These are phyloP conservation scores for Parotia lawesii DNA, from an alignment of 2,113 vertebrate species.

Conservation along the genomic window DNA sequence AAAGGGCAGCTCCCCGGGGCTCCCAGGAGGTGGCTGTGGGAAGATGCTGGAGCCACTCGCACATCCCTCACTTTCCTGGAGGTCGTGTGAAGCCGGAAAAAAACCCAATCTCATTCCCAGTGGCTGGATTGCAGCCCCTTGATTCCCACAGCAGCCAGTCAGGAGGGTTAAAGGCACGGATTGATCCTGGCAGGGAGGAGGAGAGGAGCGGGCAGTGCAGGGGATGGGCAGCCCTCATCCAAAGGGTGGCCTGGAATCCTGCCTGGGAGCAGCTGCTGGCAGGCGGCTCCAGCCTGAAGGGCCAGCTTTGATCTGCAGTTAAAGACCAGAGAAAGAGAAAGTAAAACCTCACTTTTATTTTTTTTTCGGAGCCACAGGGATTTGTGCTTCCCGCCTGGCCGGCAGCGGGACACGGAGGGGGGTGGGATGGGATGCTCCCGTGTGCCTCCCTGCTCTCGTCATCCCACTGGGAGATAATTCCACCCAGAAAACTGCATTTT, in stretches of 20 bases:
- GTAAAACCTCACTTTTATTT: not conserved
- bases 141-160: not conserved
- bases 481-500: not conserved
- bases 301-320: constrained; percentile 28
- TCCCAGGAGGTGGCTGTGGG: constrained; percentile 18
- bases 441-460: not conserved
- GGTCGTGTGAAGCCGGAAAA: not conserved
- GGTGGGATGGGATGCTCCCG: rapidly evolving
- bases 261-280: constrained; percentile 33
- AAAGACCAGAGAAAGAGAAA: constrained; percentile 45
- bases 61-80: not conserved
- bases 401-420: rapidly evolving
- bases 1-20: not conserved
- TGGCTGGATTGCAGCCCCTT: not conserved
- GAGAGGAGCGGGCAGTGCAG: not conserved
- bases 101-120: not conserved
- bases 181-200: not conserved
- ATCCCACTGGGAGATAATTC: not conserved
- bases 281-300: not conserved
- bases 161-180: not conserved
- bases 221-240: not conserved
- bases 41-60: not conserved
- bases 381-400: not conserved
- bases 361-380: rapidly evolving
- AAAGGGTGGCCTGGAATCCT: not conserved